A percentile compares a stretch with the other conserved stretches of the same genome.
Evolutionary conservation across 2,113 vertebrate genomes (phyloP).

Genomic region (Galemys pyrenaicus): DNA sequence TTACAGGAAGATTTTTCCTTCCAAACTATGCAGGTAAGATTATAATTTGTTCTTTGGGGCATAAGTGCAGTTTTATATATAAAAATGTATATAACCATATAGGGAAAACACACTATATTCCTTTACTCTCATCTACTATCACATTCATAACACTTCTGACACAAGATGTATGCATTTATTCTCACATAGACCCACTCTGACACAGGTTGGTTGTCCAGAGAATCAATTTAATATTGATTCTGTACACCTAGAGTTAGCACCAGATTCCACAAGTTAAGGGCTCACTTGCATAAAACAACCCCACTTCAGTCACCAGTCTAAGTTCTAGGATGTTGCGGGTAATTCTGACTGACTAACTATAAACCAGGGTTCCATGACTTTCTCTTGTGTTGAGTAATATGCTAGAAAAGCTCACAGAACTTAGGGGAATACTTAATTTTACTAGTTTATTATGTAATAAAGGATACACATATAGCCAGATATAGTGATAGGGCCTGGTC

Average conservation of each 20-base stretch:
- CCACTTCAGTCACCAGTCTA: neutral
- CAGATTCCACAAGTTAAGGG: neutral
- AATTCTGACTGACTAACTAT: neutral
- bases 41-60: neutral
- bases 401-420: neutral
- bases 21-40: slow-evolving; percentile 73
- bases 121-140: neutral
- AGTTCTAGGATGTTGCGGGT: neutral
- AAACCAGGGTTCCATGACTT: neutral
- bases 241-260: neutral
- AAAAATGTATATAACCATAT: neutral
- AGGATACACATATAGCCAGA: neutral
- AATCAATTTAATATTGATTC: neutral
- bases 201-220: neutral
- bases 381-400: neutral
- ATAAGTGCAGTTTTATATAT: neutral
- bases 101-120: neutral
- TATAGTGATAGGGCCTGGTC: neutral
- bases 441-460: neutral
- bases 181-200: neutral
- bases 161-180: neutral
- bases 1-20: slow-evolving; percentile 75
- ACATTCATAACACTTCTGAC: neutral
- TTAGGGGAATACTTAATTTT: neutral
- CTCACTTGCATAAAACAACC: neutral